Conservation (phyloP, 2,113 vertebrate genomes). For the Chelonoidis abingdonii region DNA sequence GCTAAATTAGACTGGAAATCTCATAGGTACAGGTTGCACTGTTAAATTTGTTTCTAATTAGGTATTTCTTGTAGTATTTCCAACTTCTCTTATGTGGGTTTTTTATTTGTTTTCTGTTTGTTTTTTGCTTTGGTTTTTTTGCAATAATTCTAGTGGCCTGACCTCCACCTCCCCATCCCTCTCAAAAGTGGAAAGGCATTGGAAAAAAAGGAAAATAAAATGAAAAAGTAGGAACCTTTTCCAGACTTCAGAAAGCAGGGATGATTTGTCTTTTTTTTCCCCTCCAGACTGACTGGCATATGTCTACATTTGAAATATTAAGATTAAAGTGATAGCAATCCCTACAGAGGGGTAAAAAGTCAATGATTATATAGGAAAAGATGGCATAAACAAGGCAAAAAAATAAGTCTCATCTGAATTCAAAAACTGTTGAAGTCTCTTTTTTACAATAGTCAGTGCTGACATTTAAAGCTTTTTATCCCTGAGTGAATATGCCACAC, state of each 20-base stretch:
- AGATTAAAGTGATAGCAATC: background rate
- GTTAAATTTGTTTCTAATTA: background rate
- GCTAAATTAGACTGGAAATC: background rate
- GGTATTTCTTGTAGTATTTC: background rate
- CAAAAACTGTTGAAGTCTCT: background rate
- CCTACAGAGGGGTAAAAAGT: background rate
- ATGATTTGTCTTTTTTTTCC: background rate
- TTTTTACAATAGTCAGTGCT: background rate
- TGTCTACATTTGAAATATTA: background rate
- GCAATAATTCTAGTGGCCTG: background rate
- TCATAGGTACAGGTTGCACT: background rate
- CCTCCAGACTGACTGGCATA: background rate
- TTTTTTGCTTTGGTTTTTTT: background rate
- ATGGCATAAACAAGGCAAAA: background rate
- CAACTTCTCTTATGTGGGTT: background rate
- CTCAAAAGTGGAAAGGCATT: background rate
- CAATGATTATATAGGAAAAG: background rate
- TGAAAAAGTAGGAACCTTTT: background rate
- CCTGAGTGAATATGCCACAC: background rate
- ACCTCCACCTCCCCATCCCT: background rate
- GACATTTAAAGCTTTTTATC: background rate
- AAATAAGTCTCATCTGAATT: accelerated
- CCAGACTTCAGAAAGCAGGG: background rate
- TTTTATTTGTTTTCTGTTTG: background rate
- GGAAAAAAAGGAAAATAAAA: conserved; percentile 21